These are phyloP conservation scores for Meandrusa payeni DNA, from an alignment of 2,888 invertebrate species.

Conservation along the genomic window DNA sequence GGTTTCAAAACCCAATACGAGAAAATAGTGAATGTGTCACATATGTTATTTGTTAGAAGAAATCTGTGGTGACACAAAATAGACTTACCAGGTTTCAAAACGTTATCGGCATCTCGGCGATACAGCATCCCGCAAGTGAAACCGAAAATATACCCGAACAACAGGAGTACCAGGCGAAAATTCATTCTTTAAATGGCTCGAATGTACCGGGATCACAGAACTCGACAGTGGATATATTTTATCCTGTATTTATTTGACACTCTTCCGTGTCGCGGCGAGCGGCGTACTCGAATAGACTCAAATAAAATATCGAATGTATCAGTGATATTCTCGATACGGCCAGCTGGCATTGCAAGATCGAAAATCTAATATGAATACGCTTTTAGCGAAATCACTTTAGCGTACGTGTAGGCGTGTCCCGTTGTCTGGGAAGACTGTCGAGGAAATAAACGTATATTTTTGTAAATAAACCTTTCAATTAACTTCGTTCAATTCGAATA, in stretches of 20 bases:
- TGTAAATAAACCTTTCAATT: no score
- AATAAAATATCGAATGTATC: conserved; percentile 74
- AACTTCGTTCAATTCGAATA: no score
- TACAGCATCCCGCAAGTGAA: conserved; percentile 67
- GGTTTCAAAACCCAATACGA: no score
- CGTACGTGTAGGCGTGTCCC: conserved; percentile 46
- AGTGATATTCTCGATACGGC: conserved; percentile 68
- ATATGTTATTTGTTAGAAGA: no score
- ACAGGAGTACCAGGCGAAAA: conserved; percentile 69
- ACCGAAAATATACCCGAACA: conserved; percentile 62
- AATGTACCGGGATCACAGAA: conserved; percentile 63
- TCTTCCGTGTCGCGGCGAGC: conserved; percentile 61
- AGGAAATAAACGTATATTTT: conserved; percentile 38
- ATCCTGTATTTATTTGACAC: conserved; percentile 74
- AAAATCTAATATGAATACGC: conserved; percentile 78
- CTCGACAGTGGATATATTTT: conserved; percentile 68
- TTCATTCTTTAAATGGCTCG: conserved; percentile 70
- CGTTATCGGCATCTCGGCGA: conserved; percentile 63
- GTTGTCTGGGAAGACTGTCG: conserved; percentile 37
- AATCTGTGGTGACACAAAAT: conserved; percentile 28
- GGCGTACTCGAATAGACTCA: conserved; percentile 59
- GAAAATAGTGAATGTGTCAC: no score
- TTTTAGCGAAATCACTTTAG: conserved; percentile 64
- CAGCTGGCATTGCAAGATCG: conserved; percentile 62
- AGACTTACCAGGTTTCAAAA: conserved; percentile 68